Evolutionary conservation across 2,888 invertebrate genomes (phyloP), one percentile per base, ranked within the genome.

Genomic region (Teinopalpus imperialis): DNA sequence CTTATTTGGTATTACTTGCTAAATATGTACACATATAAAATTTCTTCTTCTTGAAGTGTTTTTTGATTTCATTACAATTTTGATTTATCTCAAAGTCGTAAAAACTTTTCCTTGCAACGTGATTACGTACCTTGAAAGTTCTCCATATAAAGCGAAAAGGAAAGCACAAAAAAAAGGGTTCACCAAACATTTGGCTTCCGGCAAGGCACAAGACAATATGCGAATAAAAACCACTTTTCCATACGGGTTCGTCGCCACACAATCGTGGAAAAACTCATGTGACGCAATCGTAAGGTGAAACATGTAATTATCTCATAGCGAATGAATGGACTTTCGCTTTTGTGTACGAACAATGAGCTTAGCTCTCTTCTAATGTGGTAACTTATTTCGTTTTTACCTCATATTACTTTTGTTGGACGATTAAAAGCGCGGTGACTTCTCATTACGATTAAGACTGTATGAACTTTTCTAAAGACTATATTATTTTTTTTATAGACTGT

Each of bases 291-390:
- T 58, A 56, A 55, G 75, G 83, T 82, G 87, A 86, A 86, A 86
- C 83, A 81, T 69, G 74, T 81, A 83, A 86, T 87, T 87, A 85
- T 79, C 81, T 80, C 81, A 77, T 76, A 74, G 72, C 60, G 69
- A 72, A 76, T 78, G 79, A 80, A 75, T 78, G 75, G 78, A 83
- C 88, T 87, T 87, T 87, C 87, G 81, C 88, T 86, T 86, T 87
- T 86, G 82, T 86, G 64, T 72, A 74, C 54, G 68, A 78, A 86
- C 87, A 87, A 86, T 87, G 80, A 63, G 59, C 64, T 62, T 59
- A 67, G 68, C 76, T 73, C 74, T 77, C 74, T 70, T 74, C 73
- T 69, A 69, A 65, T 71, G 81, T 70, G 71, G 73, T 75, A 76
- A 76, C 57, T 56, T 69, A 66, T 70, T 60, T 63, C 45, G 61